Percentiles rank a stretch among this genome's conserved stretches.
Conservation (phyloP, 2,113 vertebrate genomes). For the Dascyllus trimaculatus region DNA sequence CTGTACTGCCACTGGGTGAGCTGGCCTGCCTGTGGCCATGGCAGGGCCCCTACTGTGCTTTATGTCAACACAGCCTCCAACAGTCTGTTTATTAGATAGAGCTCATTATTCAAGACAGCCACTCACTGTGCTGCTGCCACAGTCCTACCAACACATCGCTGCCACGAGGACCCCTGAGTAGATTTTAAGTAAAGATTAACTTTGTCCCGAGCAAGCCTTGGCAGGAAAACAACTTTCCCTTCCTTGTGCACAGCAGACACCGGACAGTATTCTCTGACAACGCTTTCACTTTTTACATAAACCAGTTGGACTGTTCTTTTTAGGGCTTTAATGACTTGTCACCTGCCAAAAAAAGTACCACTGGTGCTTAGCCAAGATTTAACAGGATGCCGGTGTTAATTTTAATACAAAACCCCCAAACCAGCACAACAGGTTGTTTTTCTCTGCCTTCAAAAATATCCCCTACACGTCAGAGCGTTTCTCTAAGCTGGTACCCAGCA, state of each 20-base stretch:
- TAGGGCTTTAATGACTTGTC: slow-evolving; percentile 19
- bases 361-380: slow-evolving; percentile 18
- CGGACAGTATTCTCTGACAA: slow-evolving; percentile 27
- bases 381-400: slow-evolving; percentile 30
- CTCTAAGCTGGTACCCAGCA: neutral
- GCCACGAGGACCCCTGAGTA: slow-evolving; percentile 57
- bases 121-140: slow-evolving; percentile 51
- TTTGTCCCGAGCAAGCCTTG: slow-evolving; percentile 50
- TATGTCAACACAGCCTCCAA: slow-evolving; percentile 68
- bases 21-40: slow-evolving; percentile 65
- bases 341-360: slow-evolving; percentile 33
- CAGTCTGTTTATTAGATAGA: slow-evolving; percentile 74
- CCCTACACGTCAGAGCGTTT: neutral
- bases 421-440: neutral
- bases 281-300: slow-evolving; percentile 26
- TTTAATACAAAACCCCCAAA: slow-evolving; percentile 5
- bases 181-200: slow-evolving; percentile 66
- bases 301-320: slow-evolving; percentile 11
- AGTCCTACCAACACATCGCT: slow-evolving; percentile 44
- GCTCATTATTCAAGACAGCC: slow-evolving; percentile 80
- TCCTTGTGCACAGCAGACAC: slow-evolving; percentile 12
- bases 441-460: slow-evolving; percentile 1
- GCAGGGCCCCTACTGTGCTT: slow-evolving; percentile 63
- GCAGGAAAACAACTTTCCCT: slow-evolving; percentile 47
- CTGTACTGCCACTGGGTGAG: slow-evolving; percentile 63